These are phyloP conservation scores for Bactericera cockerelli DNA, from an alignment of 1,140 invertebrate genomes.

Conservation along the genomic window DNA sequence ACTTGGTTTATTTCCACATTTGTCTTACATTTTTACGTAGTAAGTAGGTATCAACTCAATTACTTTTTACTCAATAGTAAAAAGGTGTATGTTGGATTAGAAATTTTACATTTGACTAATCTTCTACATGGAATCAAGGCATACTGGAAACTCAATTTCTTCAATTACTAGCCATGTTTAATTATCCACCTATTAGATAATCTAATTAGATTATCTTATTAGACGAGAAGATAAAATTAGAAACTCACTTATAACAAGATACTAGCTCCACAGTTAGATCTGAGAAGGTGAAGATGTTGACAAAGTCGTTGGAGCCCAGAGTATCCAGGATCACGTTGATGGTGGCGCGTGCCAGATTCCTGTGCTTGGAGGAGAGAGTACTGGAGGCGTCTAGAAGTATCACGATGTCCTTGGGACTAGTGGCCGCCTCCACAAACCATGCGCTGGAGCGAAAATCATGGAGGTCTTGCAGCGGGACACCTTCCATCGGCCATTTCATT, in stretches of 20 bases:
- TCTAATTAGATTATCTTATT: too few species aligned
- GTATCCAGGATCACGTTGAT: constrained; percentile 81
- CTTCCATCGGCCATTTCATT: constrained; percentile 55
- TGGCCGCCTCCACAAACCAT: constrained; percentile 92
- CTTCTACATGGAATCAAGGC: too few species aligned
- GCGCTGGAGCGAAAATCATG: constrained; percentile 75
- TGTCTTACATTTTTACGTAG: too few species aligned
- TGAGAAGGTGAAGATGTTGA: constrained; percentile 79
- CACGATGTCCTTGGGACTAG: constrained; percentile 85
- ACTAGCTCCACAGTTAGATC: constrained; percentile 58
- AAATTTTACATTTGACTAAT: too few species aligned
- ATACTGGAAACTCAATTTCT: too few species aligned
- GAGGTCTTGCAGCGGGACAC: constrained; percentile 47
- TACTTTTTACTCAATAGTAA: too few species aligned
- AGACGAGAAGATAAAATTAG: too few species aligned
- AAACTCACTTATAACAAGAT: constrained; percentile 61
- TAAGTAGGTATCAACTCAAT: too few species aligned
- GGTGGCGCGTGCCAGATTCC: constrained; percentile 70
- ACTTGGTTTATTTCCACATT: too few species aligned
- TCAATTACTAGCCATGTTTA: too few species aligned
- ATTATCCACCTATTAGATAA: too few species aligned
- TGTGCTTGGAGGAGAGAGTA: constrained; percentile 71
- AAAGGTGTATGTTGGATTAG: too few species aligned
- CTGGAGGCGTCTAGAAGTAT: constrained; percentile 83
- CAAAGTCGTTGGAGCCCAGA: constrained; percentile 88